A percentile compares a stretch with the other conserved stretches of the same genome.
These are phyloP conservation scores for Pao palembangensis DNA, from an alignment of 2,113 vertebrate species.

Conservation along the genomic window DNA sequence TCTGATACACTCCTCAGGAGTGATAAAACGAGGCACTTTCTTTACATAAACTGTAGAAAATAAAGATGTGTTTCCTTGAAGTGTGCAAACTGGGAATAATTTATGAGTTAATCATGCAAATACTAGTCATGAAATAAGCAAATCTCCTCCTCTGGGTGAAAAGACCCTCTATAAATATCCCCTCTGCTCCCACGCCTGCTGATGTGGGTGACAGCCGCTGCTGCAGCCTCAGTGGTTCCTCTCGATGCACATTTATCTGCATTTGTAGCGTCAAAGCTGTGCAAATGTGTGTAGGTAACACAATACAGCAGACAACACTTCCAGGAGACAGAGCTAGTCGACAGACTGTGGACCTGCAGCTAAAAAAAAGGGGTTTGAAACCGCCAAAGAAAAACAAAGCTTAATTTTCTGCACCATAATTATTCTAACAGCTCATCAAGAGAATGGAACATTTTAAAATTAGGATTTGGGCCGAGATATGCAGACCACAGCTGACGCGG, in stretches of 20 bases:
- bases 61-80: not conserved
- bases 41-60: not conserved
- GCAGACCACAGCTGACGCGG: conserved; percentile 16
- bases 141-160: too few species aligned
- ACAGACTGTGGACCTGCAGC: too few species aligned
- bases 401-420: not conserved
- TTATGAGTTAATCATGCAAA: not conserved
- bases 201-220: too few species aligned
- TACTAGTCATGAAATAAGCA: not conserved
- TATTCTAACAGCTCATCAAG: not conserved
- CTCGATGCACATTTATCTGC: too few species aligned
- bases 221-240: too few species aligned
- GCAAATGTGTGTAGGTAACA: too few species aligned
- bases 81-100: not conserved
- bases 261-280: too few species aligned
- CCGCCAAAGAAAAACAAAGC: not conserved
- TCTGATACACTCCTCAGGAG: not conserved
- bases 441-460: not conserved
- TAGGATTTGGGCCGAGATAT: not conserved
- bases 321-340: too few species aligned
- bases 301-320: too few species aligned
- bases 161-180: too few species aligned
- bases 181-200: too few species aligned
- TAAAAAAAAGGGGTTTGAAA: too few species aligned
- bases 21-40: not conserved